Evolutionary conservation across 2,797 vertebrate genomes (phyloP).

Genomic region (Valencia hispanica): DNA sequence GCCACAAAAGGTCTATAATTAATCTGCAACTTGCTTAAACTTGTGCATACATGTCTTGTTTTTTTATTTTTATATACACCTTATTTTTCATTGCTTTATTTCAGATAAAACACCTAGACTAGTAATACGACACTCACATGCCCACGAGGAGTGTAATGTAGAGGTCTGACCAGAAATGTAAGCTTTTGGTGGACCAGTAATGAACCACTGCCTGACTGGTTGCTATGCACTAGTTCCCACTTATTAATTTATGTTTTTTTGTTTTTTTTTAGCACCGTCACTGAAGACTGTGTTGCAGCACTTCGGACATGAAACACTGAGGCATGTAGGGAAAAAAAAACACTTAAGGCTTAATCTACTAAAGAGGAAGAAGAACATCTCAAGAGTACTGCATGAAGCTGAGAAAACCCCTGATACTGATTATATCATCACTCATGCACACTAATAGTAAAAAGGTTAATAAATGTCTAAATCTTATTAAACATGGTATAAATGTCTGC

Average conservation of each 20-base stretch:
- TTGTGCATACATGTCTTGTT: background rate
- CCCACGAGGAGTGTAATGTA: background rate
- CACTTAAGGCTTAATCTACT: constrained; percentile 66
- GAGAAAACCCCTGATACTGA: constrained; percentile 25
- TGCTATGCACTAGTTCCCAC: constrained; percentile 2
- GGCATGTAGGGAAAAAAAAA: constrained; percentile 22
- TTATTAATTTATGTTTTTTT: background rate
- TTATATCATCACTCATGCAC: constrained; percentile 12
- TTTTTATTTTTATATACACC: background rate
- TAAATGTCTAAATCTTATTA: background rate
- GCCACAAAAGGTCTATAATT: background rate
- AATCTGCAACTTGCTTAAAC: background rate
- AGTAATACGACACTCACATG: background rate
- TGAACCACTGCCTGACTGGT: constrained; percentile 44
- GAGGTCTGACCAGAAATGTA: background rate
- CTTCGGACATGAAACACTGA: constrained; percentile 68
- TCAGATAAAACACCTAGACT: background rate
- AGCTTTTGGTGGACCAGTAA: constrained; percentile 43
- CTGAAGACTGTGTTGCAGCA: constrained; percentile 62
- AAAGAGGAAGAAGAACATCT: constrained; percentile 20
- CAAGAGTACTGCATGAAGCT: constrained; percentile 45
- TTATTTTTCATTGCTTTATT: background rate
- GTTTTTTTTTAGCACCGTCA: constrained; percentile 49
- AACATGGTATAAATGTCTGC: constrained; percentile 41
- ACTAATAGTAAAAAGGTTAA: constrained; percentile 8